These are phyloP conservation scores for Pandion haliaetus DNA, from an alignment of 2,113 vertebrate species.

Conservation along the genomic window DNA sequence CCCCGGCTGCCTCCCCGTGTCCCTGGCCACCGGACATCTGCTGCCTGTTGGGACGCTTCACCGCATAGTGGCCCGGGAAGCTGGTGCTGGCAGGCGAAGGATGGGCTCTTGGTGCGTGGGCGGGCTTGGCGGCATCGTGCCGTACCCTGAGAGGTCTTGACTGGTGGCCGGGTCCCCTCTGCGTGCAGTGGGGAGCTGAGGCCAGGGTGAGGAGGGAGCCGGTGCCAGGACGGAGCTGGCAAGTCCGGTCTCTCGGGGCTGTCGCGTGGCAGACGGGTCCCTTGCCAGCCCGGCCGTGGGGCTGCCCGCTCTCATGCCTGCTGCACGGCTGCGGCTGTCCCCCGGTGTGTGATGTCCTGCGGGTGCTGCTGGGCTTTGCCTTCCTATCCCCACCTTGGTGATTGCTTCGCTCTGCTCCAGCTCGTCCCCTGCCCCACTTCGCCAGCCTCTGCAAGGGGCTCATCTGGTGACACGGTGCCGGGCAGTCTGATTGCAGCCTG, in stretches of 20 bases:
- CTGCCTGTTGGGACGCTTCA: not conserved
- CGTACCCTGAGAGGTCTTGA: not conserved
- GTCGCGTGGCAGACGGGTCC: not conserved
- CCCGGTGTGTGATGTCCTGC: rapidly evolving
- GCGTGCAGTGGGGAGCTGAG: not conserved
- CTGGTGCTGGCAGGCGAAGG: not conserved
- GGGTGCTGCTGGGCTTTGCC: not conserved
- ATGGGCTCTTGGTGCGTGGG: rapidly evolving
- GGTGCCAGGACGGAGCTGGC: not conserved
- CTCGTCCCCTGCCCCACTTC: not conserved
- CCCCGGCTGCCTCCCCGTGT: not conserved
- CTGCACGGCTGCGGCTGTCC: not conserved
- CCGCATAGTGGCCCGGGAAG: rapidly evolving
- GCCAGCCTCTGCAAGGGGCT: not conserved
- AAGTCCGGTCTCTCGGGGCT: too few relatives aligned
- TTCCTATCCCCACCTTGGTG: rapidly evolving
- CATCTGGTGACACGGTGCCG: rapidly evolving
- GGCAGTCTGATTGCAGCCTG: not conserved
- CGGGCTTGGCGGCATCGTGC: rapidly evolving
- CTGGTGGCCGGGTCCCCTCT: too few relatives aligned
- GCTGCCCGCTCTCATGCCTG: not conserved
- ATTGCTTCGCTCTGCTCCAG: not conserved
- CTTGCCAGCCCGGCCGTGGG: not conserved
- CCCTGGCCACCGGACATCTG: too few relatives aligned
- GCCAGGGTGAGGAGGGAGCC: not conserved